phyloP scores from a whole-genome alignment of 1,140 invertebrate genomes.

The Formica exsecta region DNA sequence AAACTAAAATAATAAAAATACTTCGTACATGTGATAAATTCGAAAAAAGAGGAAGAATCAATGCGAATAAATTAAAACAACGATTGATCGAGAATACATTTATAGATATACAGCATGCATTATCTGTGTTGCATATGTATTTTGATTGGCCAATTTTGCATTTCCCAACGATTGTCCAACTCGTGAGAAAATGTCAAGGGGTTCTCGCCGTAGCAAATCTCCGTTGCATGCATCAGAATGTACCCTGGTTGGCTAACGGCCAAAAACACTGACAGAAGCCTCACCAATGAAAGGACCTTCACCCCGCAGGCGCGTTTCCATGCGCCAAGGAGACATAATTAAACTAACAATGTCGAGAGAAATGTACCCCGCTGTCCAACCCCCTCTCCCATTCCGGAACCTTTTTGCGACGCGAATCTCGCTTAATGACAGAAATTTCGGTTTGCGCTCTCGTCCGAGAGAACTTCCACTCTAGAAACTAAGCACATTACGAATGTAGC shows the following conservation, averaged over 20 bases:
- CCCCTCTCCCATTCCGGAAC: background rate
- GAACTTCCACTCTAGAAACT: constrained; percentile 32
- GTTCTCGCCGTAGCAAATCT: constrained; percentile 39
- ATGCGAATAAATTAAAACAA: background rate
- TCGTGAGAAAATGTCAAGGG: constrained; percentile 53
- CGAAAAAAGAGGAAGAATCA: no score
- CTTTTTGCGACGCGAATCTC: constrained; percentile 37
- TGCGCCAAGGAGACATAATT: constrained; percentile 71
- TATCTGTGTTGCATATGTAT: constrained; percentile 5
- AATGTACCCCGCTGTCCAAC: background rate
- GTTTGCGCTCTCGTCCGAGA: constrained; percentile 30
- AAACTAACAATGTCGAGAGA: constrained; percentile 74
- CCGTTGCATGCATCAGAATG: constrained; percentile 59
- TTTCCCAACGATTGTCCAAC: constrained; percentile 38
- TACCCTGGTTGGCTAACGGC: constrained; percentile 69
- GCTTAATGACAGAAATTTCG: constrained; percentile 63
- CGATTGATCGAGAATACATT: background rate
- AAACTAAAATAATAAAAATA: background rate
- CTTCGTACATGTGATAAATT: background rate
- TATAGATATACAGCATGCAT: background rate
- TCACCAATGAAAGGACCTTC: background rate
- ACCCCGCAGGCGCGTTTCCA: constrained; percentile 49
- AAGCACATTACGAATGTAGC: constrained; percentile 61
- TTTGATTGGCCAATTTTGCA: constrained; percentile 30
- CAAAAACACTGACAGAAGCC: constrained; percentile 65